Base-by-base conservation (phyloP, 2,888 invertebrate genomes). In the Conchocele bisecta region DNA sequence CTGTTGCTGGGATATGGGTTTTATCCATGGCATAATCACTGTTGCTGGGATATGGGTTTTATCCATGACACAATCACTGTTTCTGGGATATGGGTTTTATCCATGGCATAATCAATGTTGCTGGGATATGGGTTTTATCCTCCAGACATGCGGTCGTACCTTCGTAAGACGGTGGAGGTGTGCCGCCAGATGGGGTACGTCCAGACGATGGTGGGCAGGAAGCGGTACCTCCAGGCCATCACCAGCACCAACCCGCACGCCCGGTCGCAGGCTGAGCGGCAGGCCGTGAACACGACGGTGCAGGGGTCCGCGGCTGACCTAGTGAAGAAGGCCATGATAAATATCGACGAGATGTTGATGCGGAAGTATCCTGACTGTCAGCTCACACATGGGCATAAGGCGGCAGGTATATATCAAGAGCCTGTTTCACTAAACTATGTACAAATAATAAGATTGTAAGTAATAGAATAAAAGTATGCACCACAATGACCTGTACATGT, bases 231-330 rank as follows among this genome's bases (percentile, higher is more conserved):
- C 69, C 95, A 95, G 0, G 77, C 85, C 44, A 90, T 91, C 50
- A 93, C 94, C 79, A 95, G 97, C 46, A 94, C 93, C 46, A 95
- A 95, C 86, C 91, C 91, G 15, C 92, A 94, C 79, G 83, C 91
- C 31, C 84, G 86, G 67, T 86, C 89, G 46, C 91, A 90, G 92
- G 96, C 97, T 0, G 97, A 98, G 91, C 93, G 99, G n/a, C 98
- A 98, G 93, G 98, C 98, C 15, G 94, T 99, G 0, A 99, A 99
- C 91, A 96, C 98, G 1, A 95, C 95, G 15, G 95, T 99, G 57
- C 99, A 99, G 92, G 99, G 98, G 0, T 97, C 98, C 0, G 99
- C 98, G 0, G 97, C 98, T 0, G 99, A 99, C 91, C 94, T 99
- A 46, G 95, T 96, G 0, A 99, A 99, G 91, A 94, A 93, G 64